phyloP scores from a whole-genome alignment of 2,797 vertebrate genomes.

The Tolypeutes matacus region DNA sequence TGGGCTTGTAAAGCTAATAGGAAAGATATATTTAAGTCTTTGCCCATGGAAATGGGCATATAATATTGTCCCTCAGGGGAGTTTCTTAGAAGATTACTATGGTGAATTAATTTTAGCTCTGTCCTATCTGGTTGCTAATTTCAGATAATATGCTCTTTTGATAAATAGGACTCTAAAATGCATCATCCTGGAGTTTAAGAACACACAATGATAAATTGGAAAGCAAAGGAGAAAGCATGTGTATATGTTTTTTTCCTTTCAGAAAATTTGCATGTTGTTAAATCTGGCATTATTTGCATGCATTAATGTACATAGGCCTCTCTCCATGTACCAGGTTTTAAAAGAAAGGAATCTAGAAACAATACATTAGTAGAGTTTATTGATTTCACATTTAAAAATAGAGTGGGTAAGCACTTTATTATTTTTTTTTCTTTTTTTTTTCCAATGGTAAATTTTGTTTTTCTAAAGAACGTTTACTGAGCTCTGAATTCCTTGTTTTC shows the following conservation, averaged over 20 bases:
- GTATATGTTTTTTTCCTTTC: constrained; percentile 32
- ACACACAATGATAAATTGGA: constrained; percentile 68
- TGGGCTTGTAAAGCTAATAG: constrained; percentile 69
- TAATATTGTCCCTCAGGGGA: constrained; percentile 66
- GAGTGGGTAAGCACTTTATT: constrained; percentile 24
- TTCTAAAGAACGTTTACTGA: neutral
- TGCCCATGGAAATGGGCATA: constrained; percentile 74
- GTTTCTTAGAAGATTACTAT: constrained; percentile 66
- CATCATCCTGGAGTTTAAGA: constrained; percentile 71
- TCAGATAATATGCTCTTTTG: constrained; percentile 69
- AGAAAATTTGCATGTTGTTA: constrained; percentile 60
- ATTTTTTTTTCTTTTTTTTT: neutral
- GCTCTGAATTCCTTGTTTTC: constrained; percentile 39
- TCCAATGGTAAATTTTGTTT: constrained; percentile 18
- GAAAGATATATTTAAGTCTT: constrained; percentile 66
- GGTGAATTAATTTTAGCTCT: constrained; percentile 77
- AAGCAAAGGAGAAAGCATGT: constrained; percentile 5
- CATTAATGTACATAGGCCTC: constrained; percentile 57
- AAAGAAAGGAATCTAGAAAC: constrained; percentile 45
- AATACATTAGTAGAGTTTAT: constrained; percentile 58
- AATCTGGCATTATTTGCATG: constrained; percentile 70
- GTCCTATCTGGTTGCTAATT: constrained; percentile 73
- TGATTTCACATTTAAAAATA: constrained; percentile 69
- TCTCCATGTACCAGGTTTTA: constrained; percentile 55
- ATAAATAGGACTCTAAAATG: constrained; percentile 72